Conservation (phyloP, 92 coral and sea anemone genomes). For the Ricordea florida region DNA sequence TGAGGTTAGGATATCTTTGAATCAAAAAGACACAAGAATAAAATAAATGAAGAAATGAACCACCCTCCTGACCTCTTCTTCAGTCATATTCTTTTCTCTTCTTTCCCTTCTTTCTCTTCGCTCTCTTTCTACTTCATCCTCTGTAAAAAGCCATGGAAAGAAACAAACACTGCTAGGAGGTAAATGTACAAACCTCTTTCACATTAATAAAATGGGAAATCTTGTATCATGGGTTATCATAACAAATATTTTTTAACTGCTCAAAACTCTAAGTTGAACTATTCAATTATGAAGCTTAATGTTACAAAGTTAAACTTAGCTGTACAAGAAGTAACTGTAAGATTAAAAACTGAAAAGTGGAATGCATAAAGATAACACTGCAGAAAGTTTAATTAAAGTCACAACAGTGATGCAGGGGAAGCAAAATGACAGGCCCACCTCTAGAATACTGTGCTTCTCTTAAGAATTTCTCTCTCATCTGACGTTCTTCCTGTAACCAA, state of each 20-base stretch:
- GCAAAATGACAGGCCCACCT: slow-evolving; percentile 76
- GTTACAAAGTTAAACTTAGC: too few relatives aligned
- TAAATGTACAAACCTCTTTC: not conserved
- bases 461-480: slow-evolving; percentile 83
- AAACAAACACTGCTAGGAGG: not conserved
- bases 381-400: too few relatives aligned
- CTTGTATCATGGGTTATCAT: too few relatives aligned
- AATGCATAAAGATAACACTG: not conserved
- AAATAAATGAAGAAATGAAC: not conserved
- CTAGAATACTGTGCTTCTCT: slow-evolving; percentile 91
- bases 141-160: slow-evolving; percentile 24
- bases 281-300: too few relatives aligned
- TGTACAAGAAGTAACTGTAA: too few relatives aligned
- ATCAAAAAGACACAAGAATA: too few relatives aligned
- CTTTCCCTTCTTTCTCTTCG: slow-evolving; percentile 93
- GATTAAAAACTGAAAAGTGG: too few relatives aligned
- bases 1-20: too few relatives aligned
- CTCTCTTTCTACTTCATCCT: slow-evolving; percentile 88
- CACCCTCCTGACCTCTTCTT: slow-evolving; percentile 62
- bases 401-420: too few relatives aligned
- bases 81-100: slow-evolving; percentile 73
- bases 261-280: too few relatives aligned
- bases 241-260: not conserved
- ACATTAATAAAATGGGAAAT: not conserved
- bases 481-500: slow-evolving; percentile 86